Evolutionary conservation across 2,113 vertebrate species (phyloP), one percentile per base, ranked within the genome.

Genomic region (Passer montanus): DNA sequence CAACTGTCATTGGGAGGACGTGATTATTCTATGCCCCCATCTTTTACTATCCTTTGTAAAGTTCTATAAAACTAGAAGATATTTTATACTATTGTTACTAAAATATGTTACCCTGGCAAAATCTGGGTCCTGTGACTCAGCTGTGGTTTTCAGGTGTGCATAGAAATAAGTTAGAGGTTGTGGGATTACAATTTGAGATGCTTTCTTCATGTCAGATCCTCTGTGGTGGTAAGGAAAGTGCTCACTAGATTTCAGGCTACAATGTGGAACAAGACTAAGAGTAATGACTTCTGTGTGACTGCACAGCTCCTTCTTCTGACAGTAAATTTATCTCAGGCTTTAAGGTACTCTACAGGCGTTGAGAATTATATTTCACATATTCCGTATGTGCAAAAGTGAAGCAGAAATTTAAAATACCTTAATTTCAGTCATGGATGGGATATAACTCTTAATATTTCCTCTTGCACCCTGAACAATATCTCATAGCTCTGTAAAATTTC

Each of bases 381-480:
- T 94, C 91, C 91, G 87, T 91, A 33, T 93, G 94, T 91, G 67
- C 67, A 74, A 77, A 47, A 94, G 59, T 2, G 22, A 91, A 95
- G 49, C 41, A 87, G 53, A 90, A 93, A 74, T 58, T 74, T 92
- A 68, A 92, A 93, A 82, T 93, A 43, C 41, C 53, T 87, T 89
- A 7, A 91, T 91, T 95, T 95, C 43, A 59, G 59, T 77, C 79
- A 89, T 4, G 31, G 67, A 73, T 90, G 84, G 81, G 67, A 80
- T 80, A 63, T 94, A 91, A 93, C 30, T 89, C 74, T 85, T 93
- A 85, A 83, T 95, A 93, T 91, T 95, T 95, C 91, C 63, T 73
- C 50, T 93, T 85, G 26, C 84, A 85, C 30, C 58, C 84, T 74
- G 59, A 78, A 73, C 50, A 95, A 69, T 90, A 69, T 90, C 90